These are phyloP conservation scores for Okamejei kenojei DNA, from an alignment of 2,797 vertebrate species.

Conservation along the genomic window DNA sequence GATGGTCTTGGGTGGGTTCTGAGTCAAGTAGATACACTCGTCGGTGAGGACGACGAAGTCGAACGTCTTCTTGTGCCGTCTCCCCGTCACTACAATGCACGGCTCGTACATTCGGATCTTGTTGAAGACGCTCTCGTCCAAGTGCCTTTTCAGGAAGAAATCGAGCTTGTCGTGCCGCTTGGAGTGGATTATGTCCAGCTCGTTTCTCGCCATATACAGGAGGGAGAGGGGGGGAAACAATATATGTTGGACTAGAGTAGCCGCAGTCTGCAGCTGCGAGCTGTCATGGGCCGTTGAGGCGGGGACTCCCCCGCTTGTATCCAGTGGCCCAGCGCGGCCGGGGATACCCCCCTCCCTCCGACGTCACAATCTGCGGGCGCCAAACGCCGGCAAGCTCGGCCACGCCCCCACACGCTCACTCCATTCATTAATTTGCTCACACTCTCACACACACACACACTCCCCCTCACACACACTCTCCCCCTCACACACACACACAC, in stretches of 20 bases:
- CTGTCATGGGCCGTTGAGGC: not conserved
- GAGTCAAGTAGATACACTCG: constrained; percentile 60
- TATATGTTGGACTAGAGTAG: too few relatives aligned
- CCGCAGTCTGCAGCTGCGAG: not conserved
- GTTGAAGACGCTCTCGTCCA: constrained; percentile 56
- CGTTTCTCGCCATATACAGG: constrained; percentile 50
- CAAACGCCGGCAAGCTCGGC: not conserved
- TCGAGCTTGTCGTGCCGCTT: constrained; percentile 59
- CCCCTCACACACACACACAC: too few relatives aligned
- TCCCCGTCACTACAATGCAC: constrained; percentile 60
- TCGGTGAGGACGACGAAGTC: constrained; percentile 68
- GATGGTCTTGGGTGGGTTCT: constrained; percentile 62
- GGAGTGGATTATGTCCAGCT: constrained; percentile 43
- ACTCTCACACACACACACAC: too few relatives aligned
- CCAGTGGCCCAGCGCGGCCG: too few relatives aligned
- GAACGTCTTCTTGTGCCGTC: constrained; percentile 52
- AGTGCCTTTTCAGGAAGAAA: constrained; percentile 62
- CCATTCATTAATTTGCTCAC: not conserved
- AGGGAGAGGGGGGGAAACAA: too few relatives aligned
- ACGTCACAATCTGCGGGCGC: not conserved
- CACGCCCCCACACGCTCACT: not conserved
- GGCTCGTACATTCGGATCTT: constrained; percentile 59
- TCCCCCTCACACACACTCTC: too few relatives aligned
- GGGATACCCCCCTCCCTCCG: not conserved
- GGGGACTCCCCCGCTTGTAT: not conserved